Evolutionary conservation across 2,888 invertebrate species (phyloP), one percentile per base, ranked within the genome.

Genomic region (Steinernema hermaphroditum): DNA sequence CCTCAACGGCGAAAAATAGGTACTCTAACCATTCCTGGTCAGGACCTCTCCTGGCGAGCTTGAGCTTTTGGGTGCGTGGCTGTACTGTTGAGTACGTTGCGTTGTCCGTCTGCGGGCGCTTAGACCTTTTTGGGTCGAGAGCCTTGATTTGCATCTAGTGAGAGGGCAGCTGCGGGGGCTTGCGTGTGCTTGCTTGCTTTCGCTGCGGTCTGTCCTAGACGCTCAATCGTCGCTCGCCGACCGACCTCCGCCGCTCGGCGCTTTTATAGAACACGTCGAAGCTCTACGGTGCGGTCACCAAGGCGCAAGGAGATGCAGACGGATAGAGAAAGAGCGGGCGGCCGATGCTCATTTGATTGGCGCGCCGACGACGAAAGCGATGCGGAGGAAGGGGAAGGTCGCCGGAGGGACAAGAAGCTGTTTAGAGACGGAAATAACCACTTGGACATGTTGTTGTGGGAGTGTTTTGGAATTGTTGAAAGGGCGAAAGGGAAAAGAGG

Each of bases 221-320:
- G 16, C 46, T 46, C 46, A 46, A 46, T 46, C 46, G 46, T 46
- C 46, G 46, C 46, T 46, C 46, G 46, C 46, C 46, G n/a, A 46
- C 6, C 46, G 22, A 46, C 46, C 9, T 6, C 4, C n/a, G n/a
- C 9, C n/a, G 22, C n/a, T 19, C 46, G 46, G 16, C 46, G 46
- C 46, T 46, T 46, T 46, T 46, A 46, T 46, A 19, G 9, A 46
- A 46, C 46, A 46, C 22, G 46, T 16, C n/a, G n/a, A 19, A 16
- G 46, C 6, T 4, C n/a, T 2, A 16, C 22, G 4, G 46, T 19
- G 4, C 6, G 9, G n/a, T 6, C 6, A 19, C 46, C 6, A n/a
- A 6, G 46, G 46, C 22, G n/a, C 16, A 6, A 46, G n/a, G 46
- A 46, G 46, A 19, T n/a, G n/a, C 46, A 46, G 46, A 46, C 46